Evolutionary conservation across 2,113 vertebrate genomes (phyloP), one percentile per base, ranked within the genome.

Genomic region (Hypanus sabinus): DNA sequence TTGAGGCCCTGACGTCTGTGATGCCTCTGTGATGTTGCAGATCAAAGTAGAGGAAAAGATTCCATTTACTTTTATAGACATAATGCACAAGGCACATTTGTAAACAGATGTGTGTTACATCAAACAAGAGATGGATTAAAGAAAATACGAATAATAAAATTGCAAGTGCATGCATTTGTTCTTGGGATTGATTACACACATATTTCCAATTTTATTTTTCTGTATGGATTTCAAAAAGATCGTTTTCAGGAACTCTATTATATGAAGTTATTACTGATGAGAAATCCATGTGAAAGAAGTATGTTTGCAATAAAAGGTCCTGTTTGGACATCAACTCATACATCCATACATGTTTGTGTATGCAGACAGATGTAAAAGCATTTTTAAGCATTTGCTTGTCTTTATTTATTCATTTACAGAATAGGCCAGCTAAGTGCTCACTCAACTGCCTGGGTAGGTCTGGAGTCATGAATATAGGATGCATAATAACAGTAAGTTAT

Each of bases 21-120:
- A 55, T 73, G 68, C 11, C 22, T 73, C 68, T 55, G 70, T 93
- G 68, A 73, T 68, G 36, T 22, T 93, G 33, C 20, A 93, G 91
- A 93, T 55, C 91, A 93, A 93, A 93, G 91, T 18, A 38, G 68
- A 75, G 70, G 91, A 73, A 93, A 93, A 93, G 91, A 62, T 93
- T 93, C 70, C 36, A 75, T 93, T 75, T 93, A 93, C 73, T 93
- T 93, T 93, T 73, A 93, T 73, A 36, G 70, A 93, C 38, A 38
- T 73, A 93, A 55, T 46, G 38, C 22, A 93, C 36, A 75, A 93
- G 68, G 70, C 70, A 55, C 70, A 3, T 75, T 46, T 30, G 38
- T 93, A 75, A 75, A 75, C 91, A 93, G 9, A 93, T 73, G 68
- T 93, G 71, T 93, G 46, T 18, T 73, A 73, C 91, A 73, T 93